These are phyloP conservation scores for Agrochola circellaris DNA, from an alignment of 2,888 invertebrate genomes.

Conservation along the genomic window DNA sequence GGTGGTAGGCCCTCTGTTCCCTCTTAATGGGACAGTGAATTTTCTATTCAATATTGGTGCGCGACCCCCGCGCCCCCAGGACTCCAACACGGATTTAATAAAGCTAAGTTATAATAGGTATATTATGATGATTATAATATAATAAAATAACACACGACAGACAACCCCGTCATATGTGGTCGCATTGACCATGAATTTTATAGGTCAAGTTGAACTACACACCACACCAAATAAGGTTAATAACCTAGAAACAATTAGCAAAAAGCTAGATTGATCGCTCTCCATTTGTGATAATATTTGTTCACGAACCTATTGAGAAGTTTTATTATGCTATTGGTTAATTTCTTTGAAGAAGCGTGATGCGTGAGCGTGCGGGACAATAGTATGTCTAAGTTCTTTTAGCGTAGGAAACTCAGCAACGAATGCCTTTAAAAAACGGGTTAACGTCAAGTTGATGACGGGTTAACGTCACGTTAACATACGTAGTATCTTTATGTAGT, in stretches of 20 bases:
- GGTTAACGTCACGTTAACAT: background rate
- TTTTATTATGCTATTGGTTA: background rate
- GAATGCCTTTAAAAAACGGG: background rate
- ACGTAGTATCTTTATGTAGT: too few relatives aligned
- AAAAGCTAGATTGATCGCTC: too few relatives aligned
- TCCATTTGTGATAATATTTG: background rate
- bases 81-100: background rate
- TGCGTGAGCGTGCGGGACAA: too few relatives aligned
- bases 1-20: too few relatives aligned
- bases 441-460: background rate
- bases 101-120: background rate
- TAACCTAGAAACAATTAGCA: background rate
- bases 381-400: too few relatives aligned
- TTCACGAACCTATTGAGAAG: background rate
- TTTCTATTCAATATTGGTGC: background rate
- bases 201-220: slow-evolving; percentile 53
- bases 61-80: background rate
- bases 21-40: background rate
- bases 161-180: background rate
- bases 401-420: background rate
- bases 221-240: slow-evolving; percentile 8
- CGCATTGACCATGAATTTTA: slow-evolving; percentile 44
- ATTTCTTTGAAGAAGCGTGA: background rate
- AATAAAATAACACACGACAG: background rate
- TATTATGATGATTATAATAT: background rate